Percentiles rank a stretch among this genome's conserved stretches.
These are phyloP conservation scores for Lagopus muta DNA, from an alignment of 2,113 vertebrate genomes.

Conservation along the genomic window DNA sequence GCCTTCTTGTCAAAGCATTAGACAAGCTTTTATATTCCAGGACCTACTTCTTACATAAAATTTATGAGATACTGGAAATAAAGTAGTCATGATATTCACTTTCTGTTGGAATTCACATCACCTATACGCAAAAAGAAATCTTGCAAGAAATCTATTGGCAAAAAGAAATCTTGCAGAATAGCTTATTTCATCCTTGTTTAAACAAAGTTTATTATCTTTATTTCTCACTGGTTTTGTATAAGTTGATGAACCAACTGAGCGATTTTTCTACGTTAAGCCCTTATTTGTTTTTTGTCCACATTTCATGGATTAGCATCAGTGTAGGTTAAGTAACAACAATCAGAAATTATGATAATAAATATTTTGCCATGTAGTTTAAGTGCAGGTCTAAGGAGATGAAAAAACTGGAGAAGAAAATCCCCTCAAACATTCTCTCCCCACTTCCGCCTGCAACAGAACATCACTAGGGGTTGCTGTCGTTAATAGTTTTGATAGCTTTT, in stretches of 20 bases:
- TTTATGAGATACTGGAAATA: constrained; percentile 39
- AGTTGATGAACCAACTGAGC: constrained; percentile 21
- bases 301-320: constrained; percentile 61
- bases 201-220: constrained; percentile 72
- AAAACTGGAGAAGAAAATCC: background rate
- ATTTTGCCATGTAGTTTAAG: constrained; percentile 55
- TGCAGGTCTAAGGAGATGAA: background rate
- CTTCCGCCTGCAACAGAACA: background rate
- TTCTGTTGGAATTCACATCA: constrained; percentile 30
- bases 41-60: background rate
- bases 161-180: background rate
- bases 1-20: background rate
- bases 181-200: constrained; percentile 63
- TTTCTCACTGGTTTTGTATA: constrained; percentile 56
- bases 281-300: constrained; percentile 61
- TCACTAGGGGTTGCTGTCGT: background rate
- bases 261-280: constrained; percentile 47
- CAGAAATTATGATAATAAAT: constrained; percentile 75
- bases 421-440: background rate
- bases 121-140: background rate
- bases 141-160: no score
- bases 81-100: background rate
- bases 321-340: constrained; percentile 64
- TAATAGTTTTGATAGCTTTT: background rate
- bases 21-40: background rate